phyloP scores from a whole-genome alignment of 2,113 vertebrate genomes.

The Macrotus californicus region DNA sequence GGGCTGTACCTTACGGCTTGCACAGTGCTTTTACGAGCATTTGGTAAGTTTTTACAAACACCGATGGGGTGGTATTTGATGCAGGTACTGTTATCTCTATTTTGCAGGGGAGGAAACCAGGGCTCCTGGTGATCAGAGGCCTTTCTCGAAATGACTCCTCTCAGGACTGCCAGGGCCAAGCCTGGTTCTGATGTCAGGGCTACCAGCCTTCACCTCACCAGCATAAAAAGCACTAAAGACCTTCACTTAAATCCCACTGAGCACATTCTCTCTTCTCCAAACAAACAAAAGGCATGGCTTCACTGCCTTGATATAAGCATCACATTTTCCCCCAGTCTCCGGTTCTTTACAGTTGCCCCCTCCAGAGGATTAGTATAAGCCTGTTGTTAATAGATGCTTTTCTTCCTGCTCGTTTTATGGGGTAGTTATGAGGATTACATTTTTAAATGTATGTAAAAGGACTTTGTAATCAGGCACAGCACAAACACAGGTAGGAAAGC shows the following conservation, averaged over 20 bases:
- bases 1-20: neutral
- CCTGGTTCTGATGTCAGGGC: neutral
- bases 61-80: too few species aligned
- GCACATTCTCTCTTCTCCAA: neutral
- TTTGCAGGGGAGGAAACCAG: neutral
- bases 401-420: slow-evolving; percentile 21
- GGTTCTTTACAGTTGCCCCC: slow-evolving; percentile 7
- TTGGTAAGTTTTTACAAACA: neutral
- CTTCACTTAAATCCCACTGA: neutral
- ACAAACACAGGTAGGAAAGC: neutral
- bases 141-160: slow-evolving; percentile 37
- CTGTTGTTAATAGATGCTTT: slow-evolving; percentile 8
- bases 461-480: slow-evolving; percentile 9
- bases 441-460: slow-evolving; percentile 17
- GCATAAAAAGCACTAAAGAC: neutral
- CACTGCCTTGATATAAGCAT: neutral
- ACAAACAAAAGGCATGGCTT: neutral
- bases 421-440: slow-evolving; percentile 17
- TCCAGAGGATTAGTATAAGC: slow-evolving; percentile 25
- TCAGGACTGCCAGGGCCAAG: neutral
- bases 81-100: neutral
- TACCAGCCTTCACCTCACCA: too few species aligned
- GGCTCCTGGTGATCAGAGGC: neutral
- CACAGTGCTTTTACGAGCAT: neutral
- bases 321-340: neutral